Evolutionary conservation across 2,113 vertebrate species (phyloP).

Genomic region (Sula dactylatra): DNA sequence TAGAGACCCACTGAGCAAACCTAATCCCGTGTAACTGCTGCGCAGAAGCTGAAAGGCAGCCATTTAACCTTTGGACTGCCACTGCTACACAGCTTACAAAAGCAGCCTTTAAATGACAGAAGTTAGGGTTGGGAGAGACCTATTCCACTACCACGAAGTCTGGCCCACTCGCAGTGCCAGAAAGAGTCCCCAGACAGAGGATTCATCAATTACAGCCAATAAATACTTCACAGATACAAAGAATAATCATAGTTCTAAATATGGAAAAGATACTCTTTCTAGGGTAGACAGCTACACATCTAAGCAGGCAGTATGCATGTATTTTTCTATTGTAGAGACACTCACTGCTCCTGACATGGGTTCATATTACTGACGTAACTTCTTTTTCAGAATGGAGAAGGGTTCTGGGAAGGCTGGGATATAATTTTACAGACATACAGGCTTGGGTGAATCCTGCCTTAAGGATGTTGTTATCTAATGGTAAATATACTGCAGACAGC

Average conservation of each 20-base stretch:
- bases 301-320: background rate
- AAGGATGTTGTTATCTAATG: background rate
- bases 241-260: background rate
- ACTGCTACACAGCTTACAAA: background rate
- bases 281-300: background rate
- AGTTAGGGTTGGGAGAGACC: background rate
- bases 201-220: background rate
- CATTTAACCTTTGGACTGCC: slow-evolving; percentile 35
- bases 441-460: background rate
- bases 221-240: background rate
- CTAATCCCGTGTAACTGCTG: background rate
- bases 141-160: background rate
- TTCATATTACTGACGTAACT: background rate
- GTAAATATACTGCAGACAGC: background rate
- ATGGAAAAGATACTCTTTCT: background rate
- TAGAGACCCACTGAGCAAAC: background rate
- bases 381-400: background rate
- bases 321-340: background rate
- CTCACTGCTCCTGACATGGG: background rate
- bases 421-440: background rate
- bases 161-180: background rate
- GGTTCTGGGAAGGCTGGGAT: background rate
- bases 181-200: background rate
- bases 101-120: background rate
- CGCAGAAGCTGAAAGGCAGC: background rate